Percentiles rank a stretch among this genome's conserved stretches.
Evolutionary conservation across 2,888 invertebrate species (phyloP).

Genomic region (Phengaris alcon): DNA sequence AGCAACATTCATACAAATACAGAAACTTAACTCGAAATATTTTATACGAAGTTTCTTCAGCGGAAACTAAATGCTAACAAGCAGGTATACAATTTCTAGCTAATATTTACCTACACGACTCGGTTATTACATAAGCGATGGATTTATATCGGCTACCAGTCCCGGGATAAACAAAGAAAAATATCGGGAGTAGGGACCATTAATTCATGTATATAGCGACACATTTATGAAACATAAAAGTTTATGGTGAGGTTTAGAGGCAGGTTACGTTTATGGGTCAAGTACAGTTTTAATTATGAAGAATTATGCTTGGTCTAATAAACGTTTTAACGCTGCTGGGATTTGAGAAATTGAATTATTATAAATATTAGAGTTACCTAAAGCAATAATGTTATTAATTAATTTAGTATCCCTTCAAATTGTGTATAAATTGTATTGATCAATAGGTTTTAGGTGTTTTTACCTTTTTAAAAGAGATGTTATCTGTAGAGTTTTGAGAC

Average conservation of each 20-base stretch:
- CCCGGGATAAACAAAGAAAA: constrained; percentile 54
- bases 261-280: constrained; percentile 65
- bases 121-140: constrained; percentile 30
- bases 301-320: constrained; percentile 48
- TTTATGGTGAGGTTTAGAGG: constrained; percentile 70
- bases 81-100: background rate
- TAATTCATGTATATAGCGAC: constrained; percentile 72
- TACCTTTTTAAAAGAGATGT: too few relatives aligned
- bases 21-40: background rate
- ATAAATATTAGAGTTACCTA: background rate
- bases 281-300: constrained; percentile 63
- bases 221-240: constrained; percentile 75
- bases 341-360: constrained; percentile 49
- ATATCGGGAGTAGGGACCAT: constrained; percentile 53
- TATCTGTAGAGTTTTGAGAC: too few relatives aligned
- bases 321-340: background rate
- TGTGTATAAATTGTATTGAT: too few relatives aligned
- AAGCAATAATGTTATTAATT: too few relatives aligned
- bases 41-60: background rate
- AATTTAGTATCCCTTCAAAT: too few relatives aligned
- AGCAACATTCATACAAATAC: background rate
- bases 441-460: too few relatives aligned
- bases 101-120: constrained; percentile 8
- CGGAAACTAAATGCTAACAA: background rate
- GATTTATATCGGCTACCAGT: constrained; percentile 44